phyloP scores from a whole-genome alignment of 2,797 vertebrate species.

The Danio albolineatus region DNA sequence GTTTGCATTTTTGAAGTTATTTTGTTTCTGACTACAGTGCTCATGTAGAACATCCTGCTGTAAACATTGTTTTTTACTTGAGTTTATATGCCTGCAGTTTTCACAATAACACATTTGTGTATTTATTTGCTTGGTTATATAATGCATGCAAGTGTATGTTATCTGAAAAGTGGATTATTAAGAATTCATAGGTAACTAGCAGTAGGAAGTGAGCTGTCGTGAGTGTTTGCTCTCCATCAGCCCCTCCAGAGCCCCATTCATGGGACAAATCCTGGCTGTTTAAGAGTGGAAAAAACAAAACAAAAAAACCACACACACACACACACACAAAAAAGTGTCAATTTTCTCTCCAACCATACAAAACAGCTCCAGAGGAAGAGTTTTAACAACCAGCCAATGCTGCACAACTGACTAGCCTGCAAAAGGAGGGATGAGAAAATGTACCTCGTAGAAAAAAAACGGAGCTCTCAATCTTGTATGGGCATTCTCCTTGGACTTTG shows the following conservation, averaged over 20 bases:
- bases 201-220: no score
- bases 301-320: not conserved
- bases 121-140: not conserved
- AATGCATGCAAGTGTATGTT: not conserved
- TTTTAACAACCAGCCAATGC: not conserved
- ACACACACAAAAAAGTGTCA: not conserved
- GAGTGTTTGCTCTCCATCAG: not conserved
- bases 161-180: not conserved
- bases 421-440: not conserved
- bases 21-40: not conserved
- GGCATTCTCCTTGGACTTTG: slow-evolving; percentile 1
- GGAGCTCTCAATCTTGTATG: not conserved
- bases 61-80: not conserved
- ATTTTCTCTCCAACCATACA: not conserved
- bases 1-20: not conserved
- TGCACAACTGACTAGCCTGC: not conserved
- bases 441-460: not conserved
- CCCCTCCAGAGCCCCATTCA: not conserved
- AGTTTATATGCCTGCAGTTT: not conserved
- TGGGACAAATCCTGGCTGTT: not conserved
- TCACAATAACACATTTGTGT: not conserved
- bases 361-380: not conserved
- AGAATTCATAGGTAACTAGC: not conserved
- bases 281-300: not conserved
- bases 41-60: no score